Percentiles rank a stretch among this genome's conserved stretches.
These are phyloP conservation scores for Notiomystis cincta DNA, from an alignment of 2,113 vertebrate genomes.

Conservation along the genomic window DNA sequence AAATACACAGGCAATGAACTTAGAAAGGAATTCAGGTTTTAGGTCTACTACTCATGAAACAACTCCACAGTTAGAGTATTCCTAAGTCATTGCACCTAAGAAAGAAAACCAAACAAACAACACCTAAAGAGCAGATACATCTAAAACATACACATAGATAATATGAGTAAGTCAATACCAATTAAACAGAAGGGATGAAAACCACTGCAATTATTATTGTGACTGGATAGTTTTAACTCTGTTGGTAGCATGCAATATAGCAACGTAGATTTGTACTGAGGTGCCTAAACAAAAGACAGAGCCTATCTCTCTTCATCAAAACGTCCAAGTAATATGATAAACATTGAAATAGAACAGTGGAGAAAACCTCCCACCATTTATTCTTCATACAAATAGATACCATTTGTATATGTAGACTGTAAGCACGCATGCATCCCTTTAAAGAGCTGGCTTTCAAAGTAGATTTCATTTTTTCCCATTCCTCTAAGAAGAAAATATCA, in stretches of 20 bases:
- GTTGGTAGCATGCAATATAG: conserved; percentile 30
- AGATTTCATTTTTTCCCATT: neutral
- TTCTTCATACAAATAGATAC: neutral
- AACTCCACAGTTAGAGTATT: neutral
- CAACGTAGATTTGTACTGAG: conserved; percentile 34
- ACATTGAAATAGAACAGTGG: conserved; percentile 29
- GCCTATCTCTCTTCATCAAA: neutral
- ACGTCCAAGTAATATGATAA: conserved; percentile 39
- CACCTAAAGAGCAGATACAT: neutral
- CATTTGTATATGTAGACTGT: neutral
- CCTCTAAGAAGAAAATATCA: neutral
- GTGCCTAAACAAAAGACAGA: conserved; percentile 54
- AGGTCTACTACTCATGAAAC: neutral
- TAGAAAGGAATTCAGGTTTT: neutral
- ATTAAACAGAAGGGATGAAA: conserved; percentile 55
- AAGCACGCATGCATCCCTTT: neutral
- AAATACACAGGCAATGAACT: neutral
- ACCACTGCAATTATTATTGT: neutral
- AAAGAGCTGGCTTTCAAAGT: neutral
- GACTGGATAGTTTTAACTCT: conserved; percentile 33
- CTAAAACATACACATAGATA: neutral
- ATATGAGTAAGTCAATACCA: conserved; percentile 59
- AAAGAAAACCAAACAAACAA: neutral
- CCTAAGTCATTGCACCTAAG: neutral
- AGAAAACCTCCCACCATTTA: neutral